These are phyloP conservation scores for Sapayoa aenigma DNA, from an alignment of 2,113 vertebrate species.

Conservation along the genomic window DNA sequence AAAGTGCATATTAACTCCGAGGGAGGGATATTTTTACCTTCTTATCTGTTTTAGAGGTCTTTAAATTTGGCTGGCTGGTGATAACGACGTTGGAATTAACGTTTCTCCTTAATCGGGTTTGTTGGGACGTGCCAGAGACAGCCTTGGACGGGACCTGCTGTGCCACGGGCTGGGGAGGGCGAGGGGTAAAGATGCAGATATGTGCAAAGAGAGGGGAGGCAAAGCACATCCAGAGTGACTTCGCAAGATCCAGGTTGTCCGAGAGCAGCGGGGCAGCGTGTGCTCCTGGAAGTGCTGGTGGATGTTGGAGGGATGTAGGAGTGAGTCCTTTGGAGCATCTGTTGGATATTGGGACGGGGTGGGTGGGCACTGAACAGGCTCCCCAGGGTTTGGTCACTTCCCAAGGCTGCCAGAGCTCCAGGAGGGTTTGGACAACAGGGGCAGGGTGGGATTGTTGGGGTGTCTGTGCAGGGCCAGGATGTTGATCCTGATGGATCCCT, in stretches of 20 bases:
- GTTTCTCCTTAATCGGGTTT: not conserved
- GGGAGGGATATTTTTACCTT: not conserved
- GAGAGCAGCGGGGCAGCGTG: not conserved
- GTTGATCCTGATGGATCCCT: not conserved
- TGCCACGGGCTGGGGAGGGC: fast-evolving
- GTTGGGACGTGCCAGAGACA: not conserved
- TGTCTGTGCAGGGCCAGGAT: fast-evolving
- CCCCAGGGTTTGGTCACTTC: not conserved
- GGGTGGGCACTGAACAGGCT: not conserved
- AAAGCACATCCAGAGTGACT: not conserved
- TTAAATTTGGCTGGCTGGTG: not conserved
- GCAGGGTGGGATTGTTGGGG: not conserved
- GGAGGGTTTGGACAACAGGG: not conserved
- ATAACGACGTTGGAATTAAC: not conserved
- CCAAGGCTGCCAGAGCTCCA: not conserved
- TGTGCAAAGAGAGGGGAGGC: not conserved
- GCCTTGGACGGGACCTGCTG: not conserved
- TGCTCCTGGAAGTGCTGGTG: not conserved
- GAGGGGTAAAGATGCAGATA: fast-evolving
- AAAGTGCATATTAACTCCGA: not conserved
- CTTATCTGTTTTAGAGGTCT: not conserved
- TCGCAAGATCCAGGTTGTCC: fast-evolving
- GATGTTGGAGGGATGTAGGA: not conserved
- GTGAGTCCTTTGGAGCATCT: not conserved
- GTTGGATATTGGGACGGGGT: not conserved